Base-by-base conservation (phyloP, 2,113 vertebrate species). In the Lycocorax pyrrhopterus region DNA sequence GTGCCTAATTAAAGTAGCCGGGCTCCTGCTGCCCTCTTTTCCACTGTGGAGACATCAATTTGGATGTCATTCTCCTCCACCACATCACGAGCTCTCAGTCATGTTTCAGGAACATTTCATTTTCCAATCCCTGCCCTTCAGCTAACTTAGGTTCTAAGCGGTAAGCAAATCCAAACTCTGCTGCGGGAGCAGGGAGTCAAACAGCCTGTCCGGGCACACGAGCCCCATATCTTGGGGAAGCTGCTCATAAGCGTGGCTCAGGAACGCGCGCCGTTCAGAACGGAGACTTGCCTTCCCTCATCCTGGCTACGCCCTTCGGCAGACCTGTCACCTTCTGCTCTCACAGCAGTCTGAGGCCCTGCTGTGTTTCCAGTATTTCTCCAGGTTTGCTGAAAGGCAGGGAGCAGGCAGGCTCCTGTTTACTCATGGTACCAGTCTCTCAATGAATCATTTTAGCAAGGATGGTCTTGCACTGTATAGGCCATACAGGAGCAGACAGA, bases 1-100 rank as follows among this genome's bases (percentile, higher is more conserved):
- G 88, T 86, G 94, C 83, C 90, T 95, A 90, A 96, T 96, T 96
- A 95, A 93, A 92, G 55, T 66, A 69, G 59, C 85, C 83, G 75
- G 51, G 83, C 59, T 93, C 92, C 83, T 35, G 90, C 94, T 92
- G 92, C 85, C 85, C 88, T 88, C 82, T 66, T 80, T 83, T 86
- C 79, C 43, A 55, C 78, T 35, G 79, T 16, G 49, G 59, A 95
- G 68, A 41, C 63, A 93, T 95, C 90, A 85, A 30, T 94, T 96
- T 94, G 85, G 78, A 92, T 76, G 92, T 62, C 90, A 69, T 94
- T 83, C 88, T 92, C 72, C 63, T 83, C 75, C 8, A 53, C 29
- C 46, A 47, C 72, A 84, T 59, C 68, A 55, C 0, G 0, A 79
- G 71, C 49, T 80, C 82, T 92, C 79, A 39, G 82, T 68, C 66